These are phyloP conservation scores for Phyllotreta cruciferae DNA, from an alignment of 2,888 invertebrate species.

Conservation along the genomic window DNA sequence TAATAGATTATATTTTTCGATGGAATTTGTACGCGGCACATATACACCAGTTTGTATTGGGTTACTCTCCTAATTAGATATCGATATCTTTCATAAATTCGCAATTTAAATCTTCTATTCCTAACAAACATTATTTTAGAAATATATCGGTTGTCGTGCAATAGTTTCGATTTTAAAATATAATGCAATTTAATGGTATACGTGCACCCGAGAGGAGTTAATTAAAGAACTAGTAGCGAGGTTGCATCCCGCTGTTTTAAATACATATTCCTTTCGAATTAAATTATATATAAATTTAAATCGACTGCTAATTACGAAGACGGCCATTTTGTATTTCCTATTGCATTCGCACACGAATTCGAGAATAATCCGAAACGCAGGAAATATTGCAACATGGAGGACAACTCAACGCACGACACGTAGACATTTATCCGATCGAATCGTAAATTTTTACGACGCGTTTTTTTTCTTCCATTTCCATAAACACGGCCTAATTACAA, in stretches of 20 bases:
- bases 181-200: slow-evolving; percentile 10
- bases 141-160: too few relatives aligned
- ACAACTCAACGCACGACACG: neutral
- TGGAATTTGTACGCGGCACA: too few relatives aligned
- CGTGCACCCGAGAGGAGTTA: slow-evolving; percentile 9
- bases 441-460: slow-evolving; percentile 9
- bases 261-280: slow-evolving; percentile 23
- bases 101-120: too few relatives aligned
- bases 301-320: slow-evolving; percentile 13
- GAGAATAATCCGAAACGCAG: too few relatives aligned
- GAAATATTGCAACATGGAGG: too few relatives aligned
- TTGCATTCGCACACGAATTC: neutral
- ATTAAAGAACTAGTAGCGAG: slow-evolving; percentile 23
- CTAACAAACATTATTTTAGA: too few relatives aligned
- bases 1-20: too few relatives aligned
- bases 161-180: too few relatives aligned
- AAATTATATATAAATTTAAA: slow-evolving; percentile 15
- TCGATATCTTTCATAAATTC: too few relatives aligned
- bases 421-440: neutral
- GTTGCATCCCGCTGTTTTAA: slow-evolving; percentile 16
- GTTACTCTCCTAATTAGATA: too few relatives aligned
- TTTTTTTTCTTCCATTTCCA: slow-evolving; percentile 15
- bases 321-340: slow-evolving; percentile 15
- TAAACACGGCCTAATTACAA: slow-evolving; percentile 23
- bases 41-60: too few relatives aligned